Percentiles rank a stretch among this genome's conserved stretches.
These are phyloP conservation scores for roundworm (Caenorhabditis elegans) DNA, from an alignment of 1,140 invertebrate species.

Conservation along the genomic window WBcel235 BX284604.4:1769001-1769500, in stretches of 20 bases:
- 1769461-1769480: constrained; percentile 41
- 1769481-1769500: constrained; percentile 29
- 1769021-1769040: constrained; percentile 3
- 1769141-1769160: constrained; percentile 46
- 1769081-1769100: constrained; percentile 48
- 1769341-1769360: constrained; percentile 43
- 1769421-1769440: constrained; percentile 34
- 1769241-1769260: constrained; percentile 43
- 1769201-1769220: constrained; percentile 41
- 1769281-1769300: constrained; percentile 44
- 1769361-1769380: constrained; percentile 42
- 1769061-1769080: constrained; percentile 49
- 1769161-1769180: constrained; percentile 41
- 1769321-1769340: constrained; percentile 43
- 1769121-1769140: constrained; percentile 46
- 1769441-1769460: constrained; percentile 41
- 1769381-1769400: constrained; percentile 37
- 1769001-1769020: constrained; percentile 45
- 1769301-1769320: constrained; percentile 36
- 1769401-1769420: constrained; percentile 40
- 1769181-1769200: constrained; percentile 40
- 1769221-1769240: constrained; percentile 41
- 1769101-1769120: constrained; percentile 49
- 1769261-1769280: constrained; percentile 37
- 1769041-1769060: constrained; percentile 45